Percentiles rank a stretch among this genome's conserved stretches.
phyloP scores from a whole-genome alignment of 2,113 vertebrate genomes.

The Gobio gobio region DNA sequence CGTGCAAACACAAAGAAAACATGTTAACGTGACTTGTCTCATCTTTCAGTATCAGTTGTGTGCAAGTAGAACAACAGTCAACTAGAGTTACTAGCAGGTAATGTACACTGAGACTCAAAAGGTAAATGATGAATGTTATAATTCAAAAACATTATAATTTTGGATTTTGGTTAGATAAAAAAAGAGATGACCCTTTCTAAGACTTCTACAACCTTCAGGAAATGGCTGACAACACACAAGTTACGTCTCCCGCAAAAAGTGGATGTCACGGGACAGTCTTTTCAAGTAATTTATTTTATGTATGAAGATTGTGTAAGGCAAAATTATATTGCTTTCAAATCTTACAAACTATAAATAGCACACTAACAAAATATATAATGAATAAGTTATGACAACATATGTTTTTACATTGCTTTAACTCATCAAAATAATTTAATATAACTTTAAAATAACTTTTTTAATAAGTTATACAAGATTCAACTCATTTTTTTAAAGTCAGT shows the following conservation, averaged over 20 bases:
- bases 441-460: too few species aligned
- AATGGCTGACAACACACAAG: not conserved
- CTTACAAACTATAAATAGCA: not conserved
- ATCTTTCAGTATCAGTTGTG: slow-evolving; percentile 31
- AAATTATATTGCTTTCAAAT: not conserved
- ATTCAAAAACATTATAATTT: not conserved
- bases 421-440: too few species aligned
- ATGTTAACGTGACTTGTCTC: not conserved
- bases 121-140: not conserved
- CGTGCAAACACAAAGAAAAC: slow-evolving; percentile 11
- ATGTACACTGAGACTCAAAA: not conserved
- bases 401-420: too few species aligned
- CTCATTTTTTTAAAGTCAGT: too few species aligned
- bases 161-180: not conserved
- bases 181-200: not conserved
- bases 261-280: not conserved
- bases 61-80: not conserved
- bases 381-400: too few species aligned
- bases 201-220: not conserved
- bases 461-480: too few species aligned
- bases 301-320: not conserved
- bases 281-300: not conserved
- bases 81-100: not conserved
- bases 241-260: not conserved
- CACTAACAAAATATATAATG: too few species aligned